Evolutionary conservation across 2,113 vertebrate species (phyloP), one percentile per base, ranked within the genome.

Genomic region (Clupea harengus): DNA sequence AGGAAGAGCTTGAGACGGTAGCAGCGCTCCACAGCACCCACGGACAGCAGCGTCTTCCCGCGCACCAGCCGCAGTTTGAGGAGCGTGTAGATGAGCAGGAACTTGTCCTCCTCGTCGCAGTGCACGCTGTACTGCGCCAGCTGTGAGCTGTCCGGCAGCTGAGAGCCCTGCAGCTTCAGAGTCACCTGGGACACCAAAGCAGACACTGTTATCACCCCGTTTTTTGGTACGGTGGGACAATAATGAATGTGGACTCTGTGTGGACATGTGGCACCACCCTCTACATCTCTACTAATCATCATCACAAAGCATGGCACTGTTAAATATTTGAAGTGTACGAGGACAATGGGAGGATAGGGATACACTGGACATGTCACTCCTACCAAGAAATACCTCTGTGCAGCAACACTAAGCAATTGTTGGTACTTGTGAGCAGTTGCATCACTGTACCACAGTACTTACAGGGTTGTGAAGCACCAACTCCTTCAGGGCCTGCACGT

Each of bases 391-490:
- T 39, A 39, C 39, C 39, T 2, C 54, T 20, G 22, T 60, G 18
- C 3, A 78, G 28, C 28, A 78, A 4, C 3, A 15, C 72, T 39
- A 15, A 15, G 67, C 67, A 39, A 32, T 10, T 39, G 11, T 13
- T 32, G 1, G 9, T 72, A 11, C n/a, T 8, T 10, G 72, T 32
- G 11, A 13, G 32, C 72, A 78, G 25, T 39, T 18, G 60, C 47
- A n/a, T 82, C 22, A 28, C 49, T 81, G 17, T 49, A 39, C 17
- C 81, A 22, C 45, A 4, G n/a, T 82, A 82, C 92, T 95, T 92
- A 99, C 97, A 3, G 98, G 97, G 86, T 98, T 99, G 92, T 98
- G 97, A 0, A 99, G 94, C 20, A 98, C 96, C 83, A 99, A 94
- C 89, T 97, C 96, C 92, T 96, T 97, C 13, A 99, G 92, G 0